phyloP scores from a whole-genome alignment of 1,140 invertebrate genomes.

The Cryptotermes secundus region DNA sequence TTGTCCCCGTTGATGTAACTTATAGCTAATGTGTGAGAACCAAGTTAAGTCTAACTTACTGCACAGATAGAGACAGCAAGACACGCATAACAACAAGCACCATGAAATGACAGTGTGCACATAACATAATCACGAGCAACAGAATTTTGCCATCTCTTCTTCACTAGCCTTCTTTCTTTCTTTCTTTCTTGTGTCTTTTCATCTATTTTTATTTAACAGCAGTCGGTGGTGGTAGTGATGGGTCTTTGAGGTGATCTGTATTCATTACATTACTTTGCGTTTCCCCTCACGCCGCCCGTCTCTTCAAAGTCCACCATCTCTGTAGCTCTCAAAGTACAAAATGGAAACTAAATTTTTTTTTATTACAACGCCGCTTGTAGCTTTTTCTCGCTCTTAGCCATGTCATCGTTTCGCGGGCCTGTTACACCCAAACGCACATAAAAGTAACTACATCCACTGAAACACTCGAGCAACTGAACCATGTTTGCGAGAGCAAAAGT shows the following conservation, averaged over 20 bases:
- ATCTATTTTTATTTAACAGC: not conserved
- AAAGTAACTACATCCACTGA: slow-evolving; percentile 4
- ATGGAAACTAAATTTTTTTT: slow-evolving; percentile 10
- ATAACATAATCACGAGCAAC: not conserved
- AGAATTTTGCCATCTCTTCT: not conserved
- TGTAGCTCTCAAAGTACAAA: slow-evolving; percentile 22
- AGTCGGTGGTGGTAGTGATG: slow-evolving; percentile 1
- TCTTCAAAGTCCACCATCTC: not conserved
- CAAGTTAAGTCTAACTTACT: too few relatives aligned
- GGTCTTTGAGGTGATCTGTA: slow-evolving; percentile 23
- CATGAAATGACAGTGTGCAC: not conserved
- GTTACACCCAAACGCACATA: slow-evolving; percentile 22
- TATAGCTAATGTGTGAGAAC: too few relatives aligned
- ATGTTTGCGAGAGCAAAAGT: not conserved
- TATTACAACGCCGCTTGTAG: not conserved
- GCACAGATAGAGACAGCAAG: too few relatives aligned
- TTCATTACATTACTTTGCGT: slow-evolving; percentile 26
- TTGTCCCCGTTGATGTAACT: too few relatives aligned
- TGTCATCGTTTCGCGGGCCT: slow-evolving; percentile 10
- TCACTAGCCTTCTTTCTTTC: not conserved
- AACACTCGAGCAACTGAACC: not conserved
- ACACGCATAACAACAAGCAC: not conserved
- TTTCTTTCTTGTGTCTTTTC: not conserved
- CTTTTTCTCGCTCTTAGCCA: not conserved
- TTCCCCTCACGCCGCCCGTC: not conserved